Percentiles rank a stretch among this genome's conserved stretches.
Conservation (phyloP, 2,888 invertebrate species). For the Lithosia quadra region DNA sequence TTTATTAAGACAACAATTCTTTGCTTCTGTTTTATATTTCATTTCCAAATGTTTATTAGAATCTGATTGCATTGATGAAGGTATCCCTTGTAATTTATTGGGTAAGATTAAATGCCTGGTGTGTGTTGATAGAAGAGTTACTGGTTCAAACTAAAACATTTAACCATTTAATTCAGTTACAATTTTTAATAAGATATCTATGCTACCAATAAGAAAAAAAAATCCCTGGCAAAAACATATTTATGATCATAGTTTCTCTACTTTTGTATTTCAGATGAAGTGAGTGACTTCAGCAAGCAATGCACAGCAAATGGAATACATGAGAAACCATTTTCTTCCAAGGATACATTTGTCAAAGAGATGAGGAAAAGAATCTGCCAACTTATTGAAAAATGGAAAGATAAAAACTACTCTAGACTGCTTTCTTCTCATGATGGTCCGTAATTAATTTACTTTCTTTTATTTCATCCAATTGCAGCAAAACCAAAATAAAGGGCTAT, state of each 20-base stretch:
- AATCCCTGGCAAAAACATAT: background rate
- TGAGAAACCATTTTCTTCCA: constrained; percentile 50
- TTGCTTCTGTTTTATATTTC: no score
- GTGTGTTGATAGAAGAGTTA: no score
- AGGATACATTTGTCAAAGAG: constrained; percentile 60
- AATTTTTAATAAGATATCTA: no score
- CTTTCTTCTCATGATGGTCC: constrained; percentile 49
- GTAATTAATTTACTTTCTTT: constrained; percentile 11
- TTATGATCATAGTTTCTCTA: background rate
- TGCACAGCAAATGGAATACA: constrained; percentile 57
- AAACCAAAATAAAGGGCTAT: background rate
- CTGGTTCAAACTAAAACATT: no score
- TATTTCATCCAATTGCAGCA: background rate
- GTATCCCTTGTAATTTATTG: no score
- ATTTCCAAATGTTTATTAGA: no score
- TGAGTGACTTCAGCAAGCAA: constrained; percentile 72
- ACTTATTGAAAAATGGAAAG: constrained; percentile 72
- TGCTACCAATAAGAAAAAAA: background rate
- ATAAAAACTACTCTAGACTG: constrained; percentile 60
- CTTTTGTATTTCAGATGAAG: constrained; percentile 67
- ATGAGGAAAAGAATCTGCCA: constrained; percentile 61
- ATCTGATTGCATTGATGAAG: no score
- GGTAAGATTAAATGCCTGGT: no score
- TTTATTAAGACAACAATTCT: no score
- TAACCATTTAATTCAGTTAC: no score